Base-by-base conservation (phyloP, 2,113 vertebrate species). In the Haliaeetus leucogaster region DNA sequence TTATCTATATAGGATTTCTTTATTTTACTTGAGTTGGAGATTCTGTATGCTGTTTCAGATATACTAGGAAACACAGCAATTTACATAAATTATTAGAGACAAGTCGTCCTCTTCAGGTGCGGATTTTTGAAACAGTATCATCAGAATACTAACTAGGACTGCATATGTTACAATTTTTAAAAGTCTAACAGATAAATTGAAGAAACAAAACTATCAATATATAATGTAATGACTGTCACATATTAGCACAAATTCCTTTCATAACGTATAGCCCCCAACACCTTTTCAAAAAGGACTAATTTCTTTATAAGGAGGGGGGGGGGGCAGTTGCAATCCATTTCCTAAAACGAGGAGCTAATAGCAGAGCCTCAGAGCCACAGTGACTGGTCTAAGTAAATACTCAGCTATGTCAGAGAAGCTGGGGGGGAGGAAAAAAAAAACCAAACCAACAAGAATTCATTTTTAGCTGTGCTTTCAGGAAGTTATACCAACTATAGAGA, bases 181-280 rank as follows among this genome's bases (percentile, higher is more conserved):
- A 83, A 62, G 10, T n/a, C 50, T 83, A 66, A 34, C 20, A 74
- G 38, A 53, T 29, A 71, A 13, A 62, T 0, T 23, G 52, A 82
- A 71, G 14, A 76, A 92, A 42, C 36, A 65, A 82, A 94, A 16
- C 12, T 21, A 77, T 55, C 26, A 18, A 34, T 18, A 66, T 10
- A 34, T 43, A 77, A 81, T 2, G 3, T 25, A 65, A 0, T 45
- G 18, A 53, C 45, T 61, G 67, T 58, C 30, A 79, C 0, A 0
- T 45, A 50, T 22, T 25, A 62, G 16, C 18, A 13, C 10, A 80
- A 59, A 77, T 38, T 95, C 45, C 25, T 53, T 67, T 48, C 15
- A 7, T 55, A 83, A 88, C 5, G 11, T 20, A 53, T 3, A 47
- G 3, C 5, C 16, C 16, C 21, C 23, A 80, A 65, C 2, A 61